Evolutionary conservation across 2,888 invertebrate species (phyloP), one percentile per base, ranked within the genome.

Genomic region (Eupeodes luniger): DNA sequence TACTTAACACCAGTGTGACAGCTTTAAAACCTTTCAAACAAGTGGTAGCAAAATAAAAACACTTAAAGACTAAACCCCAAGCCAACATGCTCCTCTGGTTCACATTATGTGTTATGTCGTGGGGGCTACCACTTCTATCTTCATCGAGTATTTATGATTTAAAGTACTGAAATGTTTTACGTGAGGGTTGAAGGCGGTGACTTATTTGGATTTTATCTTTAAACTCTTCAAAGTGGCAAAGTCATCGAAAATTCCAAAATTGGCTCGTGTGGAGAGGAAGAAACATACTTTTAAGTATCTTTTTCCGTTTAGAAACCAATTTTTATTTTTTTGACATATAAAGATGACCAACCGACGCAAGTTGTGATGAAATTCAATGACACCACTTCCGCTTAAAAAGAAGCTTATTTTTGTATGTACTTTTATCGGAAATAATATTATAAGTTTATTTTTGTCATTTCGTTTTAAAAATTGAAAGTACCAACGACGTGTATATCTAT

Each of bases 341-440:
- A n/a, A 44, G 53, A 75, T 72, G 61, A 44, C 47, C 59, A 53
- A 49, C 19, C 72, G 66, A 72, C 47, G 57, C 51, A n/a, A 12
- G 49, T 69, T 64, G 66, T 83, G 86, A 62, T 83, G 84, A 87
- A 84, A 84, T 77, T 80, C 40, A 76, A 62, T 83, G 80, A 70
- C 66, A 66, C 75, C 66, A 87, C 77, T 87, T 87, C 87, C 87
- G 87, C 47, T 82, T 61, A 27, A 27, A 2, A 40, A 34, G 51
- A 27, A 40, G 6, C 72, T 59, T 61, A 27, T 27, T 27, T 27
- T 27, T 27, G 2, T 27, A 3, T 78, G 40, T 55, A 40, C 34
- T 64, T 14, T 62, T 40, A 77, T 69, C 61, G 82, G 79, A 83
- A 83, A 53, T 53, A 53, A 40, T 61, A 51, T 77, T n/a, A 44